Evolutionary conservation across 2,888 invertebrate species (phyloP), one percentile per base, ranked within the genome.

Genomic region (Chelonus formosanus): DNA sequence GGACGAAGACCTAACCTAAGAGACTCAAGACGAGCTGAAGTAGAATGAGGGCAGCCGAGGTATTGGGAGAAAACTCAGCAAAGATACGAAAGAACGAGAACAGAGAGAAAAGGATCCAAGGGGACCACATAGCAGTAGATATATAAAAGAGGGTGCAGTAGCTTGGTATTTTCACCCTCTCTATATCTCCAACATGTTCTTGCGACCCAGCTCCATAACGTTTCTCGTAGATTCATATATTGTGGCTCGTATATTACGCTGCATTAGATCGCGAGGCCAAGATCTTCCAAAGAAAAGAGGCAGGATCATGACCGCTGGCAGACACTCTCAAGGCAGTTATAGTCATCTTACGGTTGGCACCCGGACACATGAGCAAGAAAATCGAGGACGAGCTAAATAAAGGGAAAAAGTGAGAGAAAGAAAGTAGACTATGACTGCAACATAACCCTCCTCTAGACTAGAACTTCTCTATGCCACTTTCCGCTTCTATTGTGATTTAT

Each of bases 401-500:
- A 53, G 52, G 45, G 34, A 47, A 48, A 61, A 64, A 36, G 56
- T 31, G 59, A 56, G 34, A 44, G 48, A 63, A 63, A 67, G 58
- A 63, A 70, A 65, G 67, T 63, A 61, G 40, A 40, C 40, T 62
- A 65, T 67, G 70, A 61, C 71, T 72, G 70, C 73, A 77, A 75
- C 74, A 77, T 78, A 78, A 81, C 78, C 76, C 78, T 76, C 76
- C 76, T 80, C 77, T 78, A 79, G 77, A 82, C 77, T 78, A 79
- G 77, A 82, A 82, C 73, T 80, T 82, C 80, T 78, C 75, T 77
- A 76, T 74, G 76, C 78, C 80, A 82, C 80, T 81, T 81, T 81
- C 79, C 78, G 76, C 79, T 78, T 82, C 81, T 81, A 83, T 82
- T 83, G 81, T 81, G 82, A 82, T 82, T 81, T 82, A 82, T 82